A percentile compares a stretch with the other conserved stretches of the same genome.
Conservation (phyloP, 2,797 vertebrate genomes). For the Emydoidea blandingii region DNA sequence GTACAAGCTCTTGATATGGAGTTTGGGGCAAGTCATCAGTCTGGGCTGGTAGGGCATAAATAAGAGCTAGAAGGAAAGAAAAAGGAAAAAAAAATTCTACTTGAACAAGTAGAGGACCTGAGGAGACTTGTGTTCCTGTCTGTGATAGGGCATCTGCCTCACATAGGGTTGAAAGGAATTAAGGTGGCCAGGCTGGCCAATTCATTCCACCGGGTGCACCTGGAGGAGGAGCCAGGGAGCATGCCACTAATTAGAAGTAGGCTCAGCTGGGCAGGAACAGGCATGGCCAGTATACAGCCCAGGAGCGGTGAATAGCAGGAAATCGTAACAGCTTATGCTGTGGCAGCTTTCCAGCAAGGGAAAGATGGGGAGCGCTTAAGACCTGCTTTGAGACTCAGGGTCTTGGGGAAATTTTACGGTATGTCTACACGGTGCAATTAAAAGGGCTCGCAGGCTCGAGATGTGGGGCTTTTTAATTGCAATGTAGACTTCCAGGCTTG, state of each 20-base stretch:
- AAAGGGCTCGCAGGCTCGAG: no score
- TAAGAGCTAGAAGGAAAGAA: neutral
- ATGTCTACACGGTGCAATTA: no score
- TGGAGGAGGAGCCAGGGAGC: neutral
- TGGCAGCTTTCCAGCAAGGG: no score
- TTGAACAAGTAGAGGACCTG: neutral
- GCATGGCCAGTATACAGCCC: neutral
- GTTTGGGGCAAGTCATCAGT: neutral
- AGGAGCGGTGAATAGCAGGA: neutral
- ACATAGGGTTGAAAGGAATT: neutral
- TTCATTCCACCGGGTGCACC: neutral
- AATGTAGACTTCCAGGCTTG: no score
- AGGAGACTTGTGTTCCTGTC: neutral
- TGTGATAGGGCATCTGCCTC: neutral
- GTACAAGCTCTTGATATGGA: neutral
- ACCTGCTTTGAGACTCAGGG: no score
- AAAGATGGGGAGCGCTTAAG: no score
- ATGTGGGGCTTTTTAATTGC: no score
- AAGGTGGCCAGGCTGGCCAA: neutral
- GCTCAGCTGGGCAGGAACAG: neutral
- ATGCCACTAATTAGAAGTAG: neutral
- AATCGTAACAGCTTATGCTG: no score
- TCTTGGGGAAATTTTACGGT: no score
- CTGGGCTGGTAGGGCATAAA: neutral
- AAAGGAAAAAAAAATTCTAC: neutral